A percentile compares a stretch with the other conserved stretches of the same genome.
phyloP scores from a whole-genome alignment of 1,140 invertebrate species.

The Drosophila suzukii region DNA sequence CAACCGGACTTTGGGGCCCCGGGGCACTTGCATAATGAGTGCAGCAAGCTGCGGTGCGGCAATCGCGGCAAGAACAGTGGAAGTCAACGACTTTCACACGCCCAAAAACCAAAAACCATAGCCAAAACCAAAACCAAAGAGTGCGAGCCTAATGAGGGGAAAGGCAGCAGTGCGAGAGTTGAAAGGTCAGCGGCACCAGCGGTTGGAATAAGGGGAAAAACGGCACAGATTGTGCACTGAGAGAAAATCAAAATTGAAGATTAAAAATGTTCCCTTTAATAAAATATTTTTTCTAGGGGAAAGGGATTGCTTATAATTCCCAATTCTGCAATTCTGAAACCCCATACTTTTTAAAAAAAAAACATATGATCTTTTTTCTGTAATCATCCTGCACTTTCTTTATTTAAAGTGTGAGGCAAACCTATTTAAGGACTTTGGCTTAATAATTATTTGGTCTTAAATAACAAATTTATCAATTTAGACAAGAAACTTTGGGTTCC shows the following conservation, averaged over 20 bases:
- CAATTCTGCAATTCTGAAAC: not conserved
- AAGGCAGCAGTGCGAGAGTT: slow-evolving; percentile 53
- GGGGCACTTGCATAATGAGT: slow-evolving; percentile 45
- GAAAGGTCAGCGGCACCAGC: slow-evolving; percentile 71
- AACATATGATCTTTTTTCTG: too few relatives aligned
- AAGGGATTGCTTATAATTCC: not conserved
- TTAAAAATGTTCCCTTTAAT: too few relatives aligned
- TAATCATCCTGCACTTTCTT: too few relatives aligned
- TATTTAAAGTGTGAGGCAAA: too few relatives aligned
- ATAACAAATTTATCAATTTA: too few relatives aligned
- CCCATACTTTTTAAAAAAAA: too few relatives aligned
- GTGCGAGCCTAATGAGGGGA: slow-evolving; percentile 39
- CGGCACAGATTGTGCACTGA: slow-evolving; percentile 13
- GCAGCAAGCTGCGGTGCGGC: not conserved
- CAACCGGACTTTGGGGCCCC: slow-evolving; percentile 16
- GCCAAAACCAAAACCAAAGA: slow-evolving; percentile 12
- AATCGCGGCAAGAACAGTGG: slow-evolving; percentile 17
- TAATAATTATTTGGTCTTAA: too few relatives aligned
- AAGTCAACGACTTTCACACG: slow-evolving; percentile 72
- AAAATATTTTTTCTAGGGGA: too few relatives aligned
- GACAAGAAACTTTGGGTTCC: too few relatives aligned
- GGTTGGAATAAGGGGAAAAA: slow-evolving; percentile 10
- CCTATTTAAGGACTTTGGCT: too few relatives aligned
- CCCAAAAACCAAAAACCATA: slow-evolving; percentile 42
- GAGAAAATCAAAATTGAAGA: not conserved